phyloP scores from a whole-genome alignment of 2,888 invertebrate species.

The Ischnus inquisitorius region DNA sequence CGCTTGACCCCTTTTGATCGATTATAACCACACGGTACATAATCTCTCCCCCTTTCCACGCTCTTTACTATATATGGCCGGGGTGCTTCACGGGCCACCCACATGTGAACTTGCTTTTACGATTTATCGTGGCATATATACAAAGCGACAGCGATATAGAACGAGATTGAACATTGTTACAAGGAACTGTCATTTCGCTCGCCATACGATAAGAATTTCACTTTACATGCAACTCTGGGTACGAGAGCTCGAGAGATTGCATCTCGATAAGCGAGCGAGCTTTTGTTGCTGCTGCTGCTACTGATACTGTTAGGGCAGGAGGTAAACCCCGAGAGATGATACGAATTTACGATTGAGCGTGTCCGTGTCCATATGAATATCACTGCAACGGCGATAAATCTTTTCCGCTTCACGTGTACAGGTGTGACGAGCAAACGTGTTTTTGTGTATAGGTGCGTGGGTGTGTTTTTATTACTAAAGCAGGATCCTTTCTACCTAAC shows the following conservation, averaged over 20 bases:
- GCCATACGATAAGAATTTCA: slow-evolving; percentile 57
- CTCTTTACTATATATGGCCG: background rate
- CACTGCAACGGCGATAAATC: slow-evolving; percentile 17
- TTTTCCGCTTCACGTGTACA: background rate
- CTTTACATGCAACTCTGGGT: slow-evolving; percentile 52
- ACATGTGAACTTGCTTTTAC: background rate
- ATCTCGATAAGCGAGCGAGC: slow-evolving; percentile 40
- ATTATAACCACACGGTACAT: background rate
- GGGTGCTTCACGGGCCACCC: background rate
- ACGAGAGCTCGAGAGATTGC: slow-evolving; percentile 26
- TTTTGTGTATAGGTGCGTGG: background rate
- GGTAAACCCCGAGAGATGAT: slow-evolving; percentile 15
- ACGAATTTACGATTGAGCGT: slow-evolving; percentile 42
- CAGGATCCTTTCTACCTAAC: background rate
- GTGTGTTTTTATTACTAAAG: background rate
- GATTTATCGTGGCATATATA: background rate
- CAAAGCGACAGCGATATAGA: background rate
- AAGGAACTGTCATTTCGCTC: slow-evolving; percentile 48
- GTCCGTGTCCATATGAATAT: slow-evolving; percentile 40
- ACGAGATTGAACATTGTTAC: slow-evolving; percentile 30
- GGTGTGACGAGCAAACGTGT: background rate
- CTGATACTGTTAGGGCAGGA: background rate
- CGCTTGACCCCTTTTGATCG: slow-evolving; percentile 7
- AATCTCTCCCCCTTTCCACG: too few relatives aligned
- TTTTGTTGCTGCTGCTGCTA: slow-evolving; percentile 14